These are phyloP conservation scores for Limnephilus rhombicus DNA, from an alignment of 2,888 invertebrate species.

Conservation along the genomic window DNA sequence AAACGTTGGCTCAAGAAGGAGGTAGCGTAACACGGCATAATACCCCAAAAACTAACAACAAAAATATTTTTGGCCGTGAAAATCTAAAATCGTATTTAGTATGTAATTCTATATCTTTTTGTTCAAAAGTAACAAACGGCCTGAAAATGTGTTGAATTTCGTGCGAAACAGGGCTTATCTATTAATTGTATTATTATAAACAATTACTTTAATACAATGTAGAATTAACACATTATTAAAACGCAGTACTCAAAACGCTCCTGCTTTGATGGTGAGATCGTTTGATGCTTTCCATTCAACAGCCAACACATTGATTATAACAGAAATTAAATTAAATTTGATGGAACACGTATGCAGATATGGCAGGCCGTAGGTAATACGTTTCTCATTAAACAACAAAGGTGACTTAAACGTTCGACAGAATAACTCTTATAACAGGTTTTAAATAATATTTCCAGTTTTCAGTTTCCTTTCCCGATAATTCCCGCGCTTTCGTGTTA, in stretches of 20 bases:
- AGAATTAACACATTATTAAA: background rate
- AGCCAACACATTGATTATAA: background rate
- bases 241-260: background rate
- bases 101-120: no score
- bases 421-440: conserved; percentile 31
- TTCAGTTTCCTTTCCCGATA: conserved; percentile 46
- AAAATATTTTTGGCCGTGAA: no score
- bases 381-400: conserved; percentile 36
- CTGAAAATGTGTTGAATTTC: no score
- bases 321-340: background rate
- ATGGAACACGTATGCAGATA: background rate
- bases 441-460: conserved; percentile 52
- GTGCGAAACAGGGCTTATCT: no score
- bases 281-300: background rate
- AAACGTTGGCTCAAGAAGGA: no score
- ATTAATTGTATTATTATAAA: no score
- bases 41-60: no score
- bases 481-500: conserved; percentile 31
- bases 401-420: conserved; percentile 33
- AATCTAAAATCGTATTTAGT: no score
- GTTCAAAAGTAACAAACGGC: no score
- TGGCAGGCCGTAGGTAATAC: background rate
- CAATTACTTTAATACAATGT: no score
- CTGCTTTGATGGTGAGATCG: background rate
- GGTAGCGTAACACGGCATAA: no score